Conservation (phyloP, 2,113 vertebrate genomes). For the Rattus norvegicus region DNA sequence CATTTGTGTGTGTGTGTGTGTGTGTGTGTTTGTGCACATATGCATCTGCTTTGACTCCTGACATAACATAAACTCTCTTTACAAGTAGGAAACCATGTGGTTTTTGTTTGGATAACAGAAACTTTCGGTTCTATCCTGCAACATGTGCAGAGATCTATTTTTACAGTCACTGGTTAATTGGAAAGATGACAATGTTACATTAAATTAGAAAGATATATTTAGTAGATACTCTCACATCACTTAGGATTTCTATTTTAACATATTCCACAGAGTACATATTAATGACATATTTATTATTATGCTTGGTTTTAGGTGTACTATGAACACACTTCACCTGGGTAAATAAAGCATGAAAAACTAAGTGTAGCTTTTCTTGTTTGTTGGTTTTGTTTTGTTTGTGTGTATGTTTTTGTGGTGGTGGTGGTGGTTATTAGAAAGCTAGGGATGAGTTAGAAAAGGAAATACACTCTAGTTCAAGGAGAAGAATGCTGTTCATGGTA, state of each 20-base stretch:
- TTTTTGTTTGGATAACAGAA: constrained; percentile 45
- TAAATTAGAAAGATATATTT: background rate
- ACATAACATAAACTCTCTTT: constrained; percentile 12
- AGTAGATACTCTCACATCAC: background rate
- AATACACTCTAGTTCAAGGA: constrained; percentile 10
- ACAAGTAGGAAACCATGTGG: background rate
- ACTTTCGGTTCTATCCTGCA: background rate
- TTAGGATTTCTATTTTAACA: constrained; percentile 26
- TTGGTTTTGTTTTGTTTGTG: too few species aligned
- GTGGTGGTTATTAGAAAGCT: background rate
- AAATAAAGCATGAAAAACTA: background rate
- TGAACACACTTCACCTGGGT: background rate
- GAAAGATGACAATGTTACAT: background rate
- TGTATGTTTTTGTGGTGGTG: too few species aligned
- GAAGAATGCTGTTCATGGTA: background rate
- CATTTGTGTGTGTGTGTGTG: background rate
- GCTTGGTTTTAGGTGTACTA: background rate
- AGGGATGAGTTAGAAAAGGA: background rate
- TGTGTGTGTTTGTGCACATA: rapidly evolving
- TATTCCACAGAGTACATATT: background rate
- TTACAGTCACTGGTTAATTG: background rate
- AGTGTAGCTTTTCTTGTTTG: background rate
- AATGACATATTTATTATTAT: background rate
- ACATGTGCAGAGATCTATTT: background rate
- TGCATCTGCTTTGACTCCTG: background rate